Percentiles rank a stretch among this genome's conserved stretches.
phyloP scores from a whole-genome alignment of 2,113 vertebrate genomes.

The Nesoenas mayeri region DNA sequence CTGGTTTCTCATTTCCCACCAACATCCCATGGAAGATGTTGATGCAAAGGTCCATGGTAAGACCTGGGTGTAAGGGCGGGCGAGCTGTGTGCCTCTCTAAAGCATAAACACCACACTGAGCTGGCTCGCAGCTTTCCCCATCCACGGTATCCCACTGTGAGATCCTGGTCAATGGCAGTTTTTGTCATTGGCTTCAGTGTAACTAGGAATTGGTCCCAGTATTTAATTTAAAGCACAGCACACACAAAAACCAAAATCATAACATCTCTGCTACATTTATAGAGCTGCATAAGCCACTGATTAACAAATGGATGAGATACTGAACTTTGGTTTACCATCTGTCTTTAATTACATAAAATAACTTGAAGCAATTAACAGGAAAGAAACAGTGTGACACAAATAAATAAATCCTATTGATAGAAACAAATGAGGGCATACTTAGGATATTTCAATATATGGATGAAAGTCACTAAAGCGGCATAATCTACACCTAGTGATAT shows the following conservation, averaged over 20 bases:
- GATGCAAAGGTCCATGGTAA: background rate
- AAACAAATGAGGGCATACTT: conserved; percentile 55
- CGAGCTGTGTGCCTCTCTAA: background rate
- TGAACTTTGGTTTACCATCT: conserved; percentile 71
- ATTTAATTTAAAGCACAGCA: conserved; percentile 68
- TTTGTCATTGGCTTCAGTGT: conserved; percentile 54
- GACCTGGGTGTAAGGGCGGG: background rate
- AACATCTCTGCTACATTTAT: conserved; percentile 66
- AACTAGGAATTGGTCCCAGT: conserved; percentile 51
- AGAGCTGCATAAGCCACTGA: conserved; percentile 57
- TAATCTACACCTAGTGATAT: background rate
- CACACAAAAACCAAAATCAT: conserved; percentile 41
- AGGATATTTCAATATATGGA: conserved; percentile 15
- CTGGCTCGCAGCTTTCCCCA: conserved; percentile 42
- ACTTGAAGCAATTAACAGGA: conserved; percentile 69
- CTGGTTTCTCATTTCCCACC: background rate
- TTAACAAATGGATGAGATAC: conserved; percentile 66
- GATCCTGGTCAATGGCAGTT: conserved; percentile 66
- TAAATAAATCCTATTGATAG: conserved; percentile 69
- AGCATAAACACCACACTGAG: conserved; percentile 33
- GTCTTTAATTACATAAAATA: conserved; percentile 71
- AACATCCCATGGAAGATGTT: rapidly evolving
- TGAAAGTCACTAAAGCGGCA: background rate
- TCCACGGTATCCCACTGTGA: conserved; percentile 44
- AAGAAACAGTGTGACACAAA: conserved; percentile 63